A percentile compares a stretch with the other conserved stretches of the same genome.
Evolutionary conservation across 1,140 invertebrate genomes (phyloP).

Genomic region (Zaprionus davidi): DNA sequence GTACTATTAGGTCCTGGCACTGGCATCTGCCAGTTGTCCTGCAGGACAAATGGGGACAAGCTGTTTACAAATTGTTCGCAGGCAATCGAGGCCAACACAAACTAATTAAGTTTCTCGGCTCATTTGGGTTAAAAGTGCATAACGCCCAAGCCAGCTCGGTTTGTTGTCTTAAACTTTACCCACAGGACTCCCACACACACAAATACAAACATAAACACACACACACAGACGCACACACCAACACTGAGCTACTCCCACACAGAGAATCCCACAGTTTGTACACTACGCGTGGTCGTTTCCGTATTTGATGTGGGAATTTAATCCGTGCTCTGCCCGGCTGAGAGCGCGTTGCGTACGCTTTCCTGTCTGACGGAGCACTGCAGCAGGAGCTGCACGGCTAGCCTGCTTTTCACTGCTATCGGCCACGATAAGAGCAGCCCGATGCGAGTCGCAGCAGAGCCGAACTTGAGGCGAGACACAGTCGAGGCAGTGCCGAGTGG

Average conservation of each 20-base stretch:
- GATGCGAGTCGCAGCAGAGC: conserved; percentile 1
- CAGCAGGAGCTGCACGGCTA: conserved; percentile 58
- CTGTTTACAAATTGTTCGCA: conserved; percentile 36
- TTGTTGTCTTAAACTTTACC: conserved; percentile 32
- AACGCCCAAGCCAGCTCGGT: conserved; percentile 4
- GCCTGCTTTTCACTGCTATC: conserved; percentile 69
- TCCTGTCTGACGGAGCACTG: conserved; percentile 75
- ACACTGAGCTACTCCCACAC: conserved; percentile 10
- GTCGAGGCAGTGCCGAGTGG: no score
- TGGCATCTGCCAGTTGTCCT: conserved; percentile 15
- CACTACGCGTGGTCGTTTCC: conserved; percentile 75
- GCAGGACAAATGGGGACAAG: conserved; percentile 17
- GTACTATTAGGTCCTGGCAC: not conserved
- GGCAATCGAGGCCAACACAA: conserved; percentile 32
- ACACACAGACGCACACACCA: conserved; percentile 18
- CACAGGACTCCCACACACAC: conserved; percentile 27
- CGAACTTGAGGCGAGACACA: conserved; percentile 1
- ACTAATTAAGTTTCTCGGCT: conserved; percentile 42
- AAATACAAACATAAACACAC: conserved; percentile 9
- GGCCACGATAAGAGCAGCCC: conserved; percentile 47
- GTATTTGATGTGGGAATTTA: conserved; percentile 38
- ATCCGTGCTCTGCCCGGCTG: conserved; percentile 32
- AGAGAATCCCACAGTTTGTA: conserved; percentile 37
- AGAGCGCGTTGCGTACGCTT: conserved; percentile 68
- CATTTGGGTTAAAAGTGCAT: conserved; percentile 34